Evolutionary conservation across 2,888 invertebrate genomes (phyloP).

Genomic region (Suillia variegata): DNA sequence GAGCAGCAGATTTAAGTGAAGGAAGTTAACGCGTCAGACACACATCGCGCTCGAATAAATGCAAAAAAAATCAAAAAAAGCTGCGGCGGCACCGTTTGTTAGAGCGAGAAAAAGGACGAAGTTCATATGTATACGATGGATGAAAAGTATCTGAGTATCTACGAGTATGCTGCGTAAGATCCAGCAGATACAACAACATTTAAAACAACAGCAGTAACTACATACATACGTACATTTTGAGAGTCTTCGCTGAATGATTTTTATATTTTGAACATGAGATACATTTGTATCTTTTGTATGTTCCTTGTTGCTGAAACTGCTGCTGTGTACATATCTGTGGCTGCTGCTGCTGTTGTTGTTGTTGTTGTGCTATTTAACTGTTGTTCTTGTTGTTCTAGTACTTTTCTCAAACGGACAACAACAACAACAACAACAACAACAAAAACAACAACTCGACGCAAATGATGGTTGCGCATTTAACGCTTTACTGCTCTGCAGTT

Average conservation of each 20-base stretch:
- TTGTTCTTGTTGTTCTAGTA: slow-evolving; percentile 17
- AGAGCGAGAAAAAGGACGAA: slow-evolving; percentile 15
- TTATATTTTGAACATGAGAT: slow-evolving; percentile 53
- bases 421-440: neutral
- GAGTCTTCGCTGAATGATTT: slow-evolving; percentile 53
- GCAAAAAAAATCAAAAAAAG: slow-evolving; percentile 9
- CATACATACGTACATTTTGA: slow-evolving; percentile 33
- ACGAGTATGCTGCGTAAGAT: neutral
- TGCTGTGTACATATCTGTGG: slow-evolving; percentile 27
- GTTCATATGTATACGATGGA: neutral
- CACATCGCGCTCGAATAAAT: neutral
- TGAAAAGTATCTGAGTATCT: neutral
- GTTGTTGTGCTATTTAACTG: slow-evolving; percentile 26
- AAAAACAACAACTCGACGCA: slow-evolving; percentile 33
- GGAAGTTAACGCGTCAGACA: neutral
- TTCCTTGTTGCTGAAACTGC: slow-evolving; percentile 50
- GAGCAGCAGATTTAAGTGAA: neutral
- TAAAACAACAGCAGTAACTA: slow-evolving; percentile 12
- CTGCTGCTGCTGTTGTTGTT: slow-evolving; percentile 17
- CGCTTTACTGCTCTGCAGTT: slow-evolving; percentile 17
- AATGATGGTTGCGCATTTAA: slow-evolving; percentile 47
- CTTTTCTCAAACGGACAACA: slow-evolving; percentile 12
- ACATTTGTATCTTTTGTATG: slow-evolving; percentile 58
- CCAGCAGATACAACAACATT: neutral
- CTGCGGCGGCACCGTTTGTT: slow-evolving; percentile 24